Evolutionary conservation across 2,113 vertebrate genomes (phyloP).

Genomic region (Pachyramphus minor): DNA sequence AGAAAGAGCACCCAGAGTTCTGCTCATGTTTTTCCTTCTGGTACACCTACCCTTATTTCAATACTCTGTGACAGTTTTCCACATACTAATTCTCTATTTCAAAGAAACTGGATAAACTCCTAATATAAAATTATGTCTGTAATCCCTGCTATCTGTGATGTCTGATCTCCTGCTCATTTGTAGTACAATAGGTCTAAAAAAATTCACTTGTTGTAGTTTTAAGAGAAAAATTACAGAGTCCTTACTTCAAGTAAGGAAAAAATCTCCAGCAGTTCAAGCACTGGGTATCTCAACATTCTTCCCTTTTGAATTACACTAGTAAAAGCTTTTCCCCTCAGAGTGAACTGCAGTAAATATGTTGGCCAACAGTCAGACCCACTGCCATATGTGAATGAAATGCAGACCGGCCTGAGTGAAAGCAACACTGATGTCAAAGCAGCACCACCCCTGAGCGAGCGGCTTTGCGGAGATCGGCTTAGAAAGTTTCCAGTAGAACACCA

Average conservation of each 20-base stretch:
- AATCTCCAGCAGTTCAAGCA: not conserved
- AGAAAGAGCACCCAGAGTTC: not conserved
- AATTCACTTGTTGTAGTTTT: not conserved
- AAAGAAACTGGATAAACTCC: not conserved
- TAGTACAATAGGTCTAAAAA: not conserved
- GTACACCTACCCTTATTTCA: not conserved
- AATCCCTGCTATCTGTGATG: not conserved
- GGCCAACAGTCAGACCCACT: not conserved
- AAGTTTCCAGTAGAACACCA: conserved; percentile 42
- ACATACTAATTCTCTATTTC: not conserved
- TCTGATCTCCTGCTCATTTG: not conserved
- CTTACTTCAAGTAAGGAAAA: not conserved
- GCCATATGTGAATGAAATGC: not conserved
- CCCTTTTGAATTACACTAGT: not conserved
- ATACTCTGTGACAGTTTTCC: not conserved
- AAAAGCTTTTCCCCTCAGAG: not conserved
- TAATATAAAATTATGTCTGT: not conserved
- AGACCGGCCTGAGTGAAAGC: not conserved
- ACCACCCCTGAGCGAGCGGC: not conserved
- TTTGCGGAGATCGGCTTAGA: not conserved
- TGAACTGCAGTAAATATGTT: not conserved
- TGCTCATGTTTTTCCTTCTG: not conserved
- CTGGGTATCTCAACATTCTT: not conserved
- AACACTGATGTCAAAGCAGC: not conserved
- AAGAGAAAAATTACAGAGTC: not conserved